phyloP scores from a whole-genome alignment of 2,113 vertebrate species.

The Mellivora capensis region DNA sequence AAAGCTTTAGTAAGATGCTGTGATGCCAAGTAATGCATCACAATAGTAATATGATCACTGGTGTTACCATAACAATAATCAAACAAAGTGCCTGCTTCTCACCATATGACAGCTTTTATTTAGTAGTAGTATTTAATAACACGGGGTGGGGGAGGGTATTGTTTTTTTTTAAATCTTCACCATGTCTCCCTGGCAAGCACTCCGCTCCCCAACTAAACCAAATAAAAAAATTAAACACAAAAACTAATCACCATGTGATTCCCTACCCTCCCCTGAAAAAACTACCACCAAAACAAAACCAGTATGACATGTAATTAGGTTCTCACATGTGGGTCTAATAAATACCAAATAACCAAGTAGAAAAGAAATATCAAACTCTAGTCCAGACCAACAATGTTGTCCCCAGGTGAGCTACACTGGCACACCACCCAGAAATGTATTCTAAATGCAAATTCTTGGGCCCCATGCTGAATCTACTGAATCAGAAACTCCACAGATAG shows the following conservation, averaged over 20 bases:
- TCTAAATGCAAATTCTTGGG: not conserved
- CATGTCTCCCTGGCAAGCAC: not conserved
- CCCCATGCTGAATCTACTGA: not conserved
- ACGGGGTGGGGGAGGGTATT: not conserved
- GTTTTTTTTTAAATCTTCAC: not conserved
- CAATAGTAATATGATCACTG: not conserved
- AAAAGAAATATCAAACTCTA: not conserved
- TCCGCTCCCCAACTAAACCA: not conserved
- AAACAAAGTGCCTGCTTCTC: not conserved
- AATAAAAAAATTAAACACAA: not conserved
- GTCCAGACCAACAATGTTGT: not conserved
- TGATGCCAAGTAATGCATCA: not conserved
- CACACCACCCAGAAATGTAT: not conserved
- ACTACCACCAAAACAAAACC: not conserved
- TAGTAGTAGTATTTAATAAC: not conserved
- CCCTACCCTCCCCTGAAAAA: not conserved
- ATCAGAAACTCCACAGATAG: not conserved
- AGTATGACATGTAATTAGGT: not conserved
- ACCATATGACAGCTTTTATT: not conserved
- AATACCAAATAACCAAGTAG: not conserved
- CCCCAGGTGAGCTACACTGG: not conserved
- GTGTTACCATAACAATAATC: not conserved
- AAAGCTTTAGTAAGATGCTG: not conserved
- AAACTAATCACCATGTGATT: not conserved
- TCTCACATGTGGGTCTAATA: not conserved